Evolutionary conservation across 2,888 invertebrate genomes (phyloP).

Genomic region (Caenorhabditis sp.): DNA sequence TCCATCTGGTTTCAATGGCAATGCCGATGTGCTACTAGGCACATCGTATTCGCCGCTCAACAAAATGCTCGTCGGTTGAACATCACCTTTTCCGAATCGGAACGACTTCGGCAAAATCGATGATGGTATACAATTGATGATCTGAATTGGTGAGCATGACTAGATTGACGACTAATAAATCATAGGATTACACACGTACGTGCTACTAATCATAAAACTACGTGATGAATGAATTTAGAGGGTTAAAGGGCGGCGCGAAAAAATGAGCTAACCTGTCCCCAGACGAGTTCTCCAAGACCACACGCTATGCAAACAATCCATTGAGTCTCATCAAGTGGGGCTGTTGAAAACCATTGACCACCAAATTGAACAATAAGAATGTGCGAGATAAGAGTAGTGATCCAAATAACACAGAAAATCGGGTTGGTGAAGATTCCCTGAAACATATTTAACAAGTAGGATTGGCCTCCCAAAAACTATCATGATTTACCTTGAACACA

Average conservation of each 20-base stretch:
- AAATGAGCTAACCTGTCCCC: slow-evolving; percentile 83
- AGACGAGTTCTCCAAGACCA: slow-evolving; percentile 85
- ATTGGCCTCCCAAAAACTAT: too few relatives aligned
- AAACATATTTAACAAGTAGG: slow-evolving; percentile 74
- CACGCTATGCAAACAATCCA: slow-evolving; percentile 53
- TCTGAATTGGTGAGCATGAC: slow-evolving; percentile 47
- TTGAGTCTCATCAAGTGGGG: slow-evolving; percentile 44
- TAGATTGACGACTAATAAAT: too few relatives aligned
- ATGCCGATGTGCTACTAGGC: slow-evolving; percentile 35
- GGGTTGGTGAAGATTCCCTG: slow-evolving; percentile 96
- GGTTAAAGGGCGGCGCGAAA: background rate
- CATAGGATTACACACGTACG: background rate
- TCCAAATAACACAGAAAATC: slow-evolving; percentile 97
- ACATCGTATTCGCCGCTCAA: slow-evolving; percentile 60
- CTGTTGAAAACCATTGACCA: slow-evolving; percentile 74
- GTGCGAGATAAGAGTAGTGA: slow-evolving; percentile 91
- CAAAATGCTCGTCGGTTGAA: slow-evolving; percentile 67
- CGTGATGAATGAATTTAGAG: background rate
- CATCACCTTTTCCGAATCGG: slow-evolving; percentile 68
- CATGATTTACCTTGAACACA: slow-evolving; percentile 82
- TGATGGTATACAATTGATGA: slow-evolving; percentile 66
- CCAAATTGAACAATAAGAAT: slow-evolving; percentile 95
- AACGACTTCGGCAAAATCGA: slow-evolving; percentile 66
- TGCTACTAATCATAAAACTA: background rate
- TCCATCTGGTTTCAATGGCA: slow-evolving; percentile 33